These are phyloP conservation scores for Temnopleurus reevesii DNA, from an alignment of 53 echinoderm and acorn worm genomes.

Conservation along the genomic window DNA sequence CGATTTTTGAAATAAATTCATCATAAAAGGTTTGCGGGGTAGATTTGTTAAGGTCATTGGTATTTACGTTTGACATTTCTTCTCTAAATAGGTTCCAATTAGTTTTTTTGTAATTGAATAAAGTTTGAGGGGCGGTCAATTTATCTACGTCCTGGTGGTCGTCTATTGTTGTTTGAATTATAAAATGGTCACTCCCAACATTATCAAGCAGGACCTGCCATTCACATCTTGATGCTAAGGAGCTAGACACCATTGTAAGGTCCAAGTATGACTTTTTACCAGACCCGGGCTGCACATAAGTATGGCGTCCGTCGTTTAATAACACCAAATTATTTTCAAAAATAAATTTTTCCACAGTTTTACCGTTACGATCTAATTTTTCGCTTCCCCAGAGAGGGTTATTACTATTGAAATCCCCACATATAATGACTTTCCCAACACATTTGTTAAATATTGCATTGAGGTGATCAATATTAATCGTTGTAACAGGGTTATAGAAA, in stretches of 20 bases:
- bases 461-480: background rate
- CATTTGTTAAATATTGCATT: background rate
- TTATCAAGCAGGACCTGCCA: background rate
- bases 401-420: conserved; percentile 11
- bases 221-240: background rate
- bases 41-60: too few species aligned
- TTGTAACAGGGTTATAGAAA: background rate
- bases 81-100: too few species aligned
- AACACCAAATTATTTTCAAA: background rate
- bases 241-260: background rate
- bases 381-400: conserved; percentile 10
- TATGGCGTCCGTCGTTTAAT: background rate
- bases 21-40: too few species aligned
- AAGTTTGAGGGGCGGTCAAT: too few species aligned
- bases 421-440: too few species aligned
- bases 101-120: too few species aligned
- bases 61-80: too few species aligned
- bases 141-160: too few species aligned
- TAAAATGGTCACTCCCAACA: background rate
- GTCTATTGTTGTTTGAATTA: too few species aligned
- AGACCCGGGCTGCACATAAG: background rate
- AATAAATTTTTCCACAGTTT: background rate
- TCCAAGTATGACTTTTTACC: background rate
- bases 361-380: background rate
- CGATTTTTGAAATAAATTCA: too few species aligned